Evolutionary conservation across 2,797 vertebrate genomes (phyloP).

Genomic region (Bovichtus diacanthus): DNA sequence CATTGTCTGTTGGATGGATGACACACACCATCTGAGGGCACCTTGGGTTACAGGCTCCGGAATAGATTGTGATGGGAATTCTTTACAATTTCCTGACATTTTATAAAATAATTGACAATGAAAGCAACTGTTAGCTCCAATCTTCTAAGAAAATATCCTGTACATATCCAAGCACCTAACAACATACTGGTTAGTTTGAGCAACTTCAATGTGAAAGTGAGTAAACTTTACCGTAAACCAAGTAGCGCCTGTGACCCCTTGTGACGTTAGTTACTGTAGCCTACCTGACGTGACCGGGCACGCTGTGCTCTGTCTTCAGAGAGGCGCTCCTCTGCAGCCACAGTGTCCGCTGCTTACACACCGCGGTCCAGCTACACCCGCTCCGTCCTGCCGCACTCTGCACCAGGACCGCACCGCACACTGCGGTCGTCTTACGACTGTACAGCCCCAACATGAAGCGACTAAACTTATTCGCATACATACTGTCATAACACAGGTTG

Average conservation of each 20-base stretch:
- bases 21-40: background rate
- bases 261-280: no score
- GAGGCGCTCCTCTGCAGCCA: slow-evolving; percentile 40
- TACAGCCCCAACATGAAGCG: slow-evolving; percentile 46
- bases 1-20: background rate
- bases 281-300: slow-evolving; percentile 46
- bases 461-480: slow-evolving; percentile 61
- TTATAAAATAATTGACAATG: background rate
- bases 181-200: no score
- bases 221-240: background rate
- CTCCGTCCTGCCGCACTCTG: slow-evolving; percentile 14
- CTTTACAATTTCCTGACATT: background rate
- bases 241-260: background rate
- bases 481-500: slow-evolving; percentile 1
- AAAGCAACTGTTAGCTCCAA: no score
- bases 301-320: background rate
- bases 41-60: background rate
- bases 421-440: background rate
- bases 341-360: slow-evolving; percentile 57
- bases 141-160: no score
- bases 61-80: background rate
- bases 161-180: background rate
- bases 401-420: background rate
- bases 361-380: slow-evolving; percentile 61
- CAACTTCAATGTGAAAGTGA: no score